Base-by-base conservation (phyloP, 2,113 vertebrate species). In the Nerophis lumbriciformis region DNA sequence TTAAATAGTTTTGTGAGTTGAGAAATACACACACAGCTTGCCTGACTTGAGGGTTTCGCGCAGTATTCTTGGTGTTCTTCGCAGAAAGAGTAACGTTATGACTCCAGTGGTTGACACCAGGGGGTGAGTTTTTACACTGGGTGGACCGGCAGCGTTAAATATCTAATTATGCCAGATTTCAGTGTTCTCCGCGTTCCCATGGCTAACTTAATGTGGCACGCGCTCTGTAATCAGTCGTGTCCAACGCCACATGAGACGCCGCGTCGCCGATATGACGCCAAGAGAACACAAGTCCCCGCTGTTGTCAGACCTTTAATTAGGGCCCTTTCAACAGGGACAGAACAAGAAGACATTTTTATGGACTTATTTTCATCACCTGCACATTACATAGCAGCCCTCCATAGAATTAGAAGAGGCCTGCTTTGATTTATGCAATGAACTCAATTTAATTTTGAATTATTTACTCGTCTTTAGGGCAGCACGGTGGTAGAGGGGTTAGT, bases 171-270 rank as follows among this genome's bases (percentile, higher is more conserved):
- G 71, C 65, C 21, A 59, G 68, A 66, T 71, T 65, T 42, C 70
- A 74, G 68, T n/a, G 10, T 69, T 79, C 68, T 80, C 75, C 53
- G 3, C 28, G 28, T 28, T 28, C 28, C 28, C 28, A 28, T 28
- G 28, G n/a, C n/a, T n/a, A n/a, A n/a, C n/a, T n/a, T n/a, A n/a
- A n/a, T n/a, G n/a, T 28, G 28, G 53, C 65, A 68, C 61, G 67
- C 55, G 74, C 82, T 87, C 88, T 91, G 63, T 90, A 90, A 90
- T 90, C 85, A 88, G 65, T 54, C 59, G 79, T 63, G 82, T 79
- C 83, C 81, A 65, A 71, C 61, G 73, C 65, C 76, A 77, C 74
- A 86, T 63, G 59, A 70, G 63, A 59, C 73, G 39, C 47, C 63
- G 68, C 67, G 64, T 68, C 54, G 49, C 66, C 75, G 67, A 82